Conservation (phyloP, 2,888 invertebrate genomes). For the Caenorhabditis sulstoni region DNA sequence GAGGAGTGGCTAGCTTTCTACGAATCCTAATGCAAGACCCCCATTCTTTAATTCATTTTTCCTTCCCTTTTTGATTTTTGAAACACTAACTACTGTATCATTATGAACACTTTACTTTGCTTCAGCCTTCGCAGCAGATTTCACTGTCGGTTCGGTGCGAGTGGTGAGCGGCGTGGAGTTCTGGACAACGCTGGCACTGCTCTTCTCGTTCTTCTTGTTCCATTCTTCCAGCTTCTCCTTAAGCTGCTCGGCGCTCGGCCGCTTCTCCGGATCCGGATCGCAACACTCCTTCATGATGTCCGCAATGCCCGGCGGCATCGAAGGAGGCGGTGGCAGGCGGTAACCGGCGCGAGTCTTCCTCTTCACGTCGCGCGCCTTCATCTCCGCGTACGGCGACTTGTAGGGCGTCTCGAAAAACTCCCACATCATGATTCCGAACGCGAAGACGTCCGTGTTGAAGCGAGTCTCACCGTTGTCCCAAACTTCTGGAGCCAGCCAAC, state of each 20-base stretch:
- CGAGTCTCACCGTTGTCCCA: constrained; percentile 75
- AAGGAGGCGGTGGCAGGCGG: constrained; percentile 66
- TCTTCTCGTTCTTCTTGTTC: constrained; percentile 41
- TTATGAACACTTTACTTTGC: background rate
- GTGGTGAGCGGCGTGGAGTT: too few species aligned
- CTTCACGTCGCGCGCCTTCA: constrained; percentile 72
- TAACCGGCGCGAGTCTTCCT: constrained; percentile 72
- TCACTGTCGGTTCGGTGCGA: background rate
- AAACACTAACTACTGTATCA: background rate
- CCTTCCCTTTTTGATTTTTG: too few species aligned
- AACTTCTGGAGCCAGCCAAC: constrained; percentile 77
- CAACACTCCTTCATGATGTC: constrained; percentile 66
- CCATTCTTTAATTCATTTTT: too few species aligned
- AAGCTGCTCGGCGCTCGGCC: constrained; percentile 69
- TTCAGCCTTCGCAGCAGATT: too few species aligned
- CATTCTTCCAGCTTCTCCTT: constrained; percentile 64
- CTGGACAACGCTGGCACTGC: background rate
- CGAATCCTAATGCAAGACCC: background rate
- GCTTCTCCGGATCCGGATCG: constrained; percentile 66
- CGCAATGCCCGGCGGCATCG: constrained; percentile 68
- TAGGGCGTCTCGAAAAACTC: constrained; percentile 75
- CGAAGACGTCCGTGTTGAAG: constrained; percentile 74
- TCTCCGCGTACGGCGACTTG: constrained; percentile 69
- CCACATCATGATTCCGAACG: constrained; percentile 74
- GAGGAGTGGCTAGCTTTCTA: constrained; percentile 62